These are phyloP conservation scores for Sebastes matsubarae DNA, from an alignment of 2,797 vertebrate genomes.

Conservation along the genomic window DNA sequence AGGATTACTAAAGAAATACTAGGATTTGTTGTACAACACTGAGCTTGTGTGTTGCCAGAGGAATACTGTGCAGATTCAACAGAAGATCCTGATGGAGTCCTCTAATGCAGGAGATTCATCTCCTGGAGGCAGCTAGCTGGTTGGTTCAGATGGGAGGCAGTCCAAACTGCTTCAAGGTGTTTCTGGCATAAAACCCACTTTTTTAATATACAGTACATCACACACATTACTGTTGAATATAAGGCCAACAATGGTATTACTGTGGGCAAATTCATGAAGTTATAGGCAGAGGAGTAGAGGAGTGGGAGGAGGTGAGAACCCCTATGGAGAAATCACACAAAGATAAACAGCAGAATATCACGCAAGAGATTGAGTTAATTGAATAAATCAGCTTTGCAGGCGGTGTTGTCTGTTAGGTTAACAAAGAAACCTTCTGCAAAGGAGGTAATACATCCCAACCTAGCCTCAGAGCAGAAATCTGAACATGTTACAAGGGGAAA, in stretches of 20 bases:
- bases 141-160: constrained; percentile 1
- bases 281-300: constrained; percentile 5
- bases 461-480: neutral
- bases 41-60: neutral
- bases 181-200: neutral
- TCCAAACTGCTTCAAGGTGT: neutral
- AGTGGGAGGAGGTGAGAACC: constrained; percentile 30
- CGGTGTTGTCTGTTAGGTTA: neutral
- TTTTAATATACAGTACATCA: constrained; percentile 9
- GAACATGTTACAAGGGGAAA: neutral
- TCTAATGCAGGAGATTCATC: neutral
- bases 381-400: constrained; percentile 37
- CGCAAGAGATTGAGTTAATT: constrained; percentile 27
- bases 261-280: constrained; percentile 5
- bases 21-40: constrained; percentile 3
- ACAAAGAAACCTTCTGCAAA: constrained; percentile 7
- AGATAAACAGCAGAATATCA: constrained; percentile 28
- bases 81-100: neutral
- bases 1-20: constrained; percentile 23
- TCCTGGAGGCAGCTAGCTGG: constrained; percentile 1
- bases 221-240: neutral
- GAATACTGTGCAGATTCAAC: neutral
- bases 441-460: neutral
- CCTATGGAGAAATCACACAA: constrained; percentile 17
- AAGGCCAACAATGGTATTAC: neutral